Percentiles rank a stretch among this genome's conserved stretches.
Conservation (phyloP, 2,113 vertebrate species). For the Falco punctatus region DNA sequence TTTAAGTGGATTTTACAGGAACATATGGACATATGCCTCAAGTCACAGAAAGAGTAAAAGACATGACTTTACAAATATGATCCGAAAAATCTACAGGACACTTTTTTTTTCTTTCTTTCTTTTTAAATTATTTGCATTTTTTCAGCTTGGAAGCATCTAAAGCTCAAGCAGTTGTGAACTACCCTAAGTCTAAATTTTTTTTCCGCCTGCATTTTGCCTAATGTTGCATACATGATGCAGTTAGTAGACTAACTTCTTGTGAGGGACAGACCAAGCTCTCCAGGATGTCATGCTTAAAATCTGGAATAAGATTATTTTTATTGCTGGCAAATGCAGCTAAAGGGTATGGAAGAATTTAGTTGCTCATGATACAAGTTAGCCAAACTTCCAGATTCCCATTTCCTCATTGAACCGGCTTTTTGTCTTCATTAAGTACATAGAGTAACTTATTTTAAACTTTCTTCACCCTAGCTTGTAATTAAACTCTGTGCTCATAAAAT, state of each 20-base stretch:
- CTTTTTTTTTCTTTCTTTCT: neutral
- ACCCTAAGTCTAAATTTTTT: neutral
- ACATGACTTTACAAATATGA: neutral
- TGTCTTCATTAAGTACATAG: neutral
- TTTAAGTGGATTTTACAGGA: conserved; percentile 19
- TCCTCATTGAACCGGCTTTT: neutral
- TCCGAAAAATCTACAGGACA: neutral
- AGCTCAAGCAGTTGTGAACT: neutral
- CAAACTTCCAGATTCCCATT: conserved; percentile 17
- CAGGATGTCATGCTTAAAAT: conserved; percentile 47
- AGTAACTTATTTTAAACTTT: neutral
- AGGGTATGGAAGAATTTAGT: conserved; percentile 11
- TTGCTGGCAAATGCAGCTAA: conserved; percentile 56
- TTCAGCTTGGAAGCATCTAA: conserved; percentile 37
- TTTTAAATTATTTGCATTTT: neutral
- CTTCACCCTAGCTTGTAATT: conserved; percentile 15
- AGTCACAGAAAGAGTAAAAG: neutral
- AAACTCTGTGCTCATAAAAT: neutral
- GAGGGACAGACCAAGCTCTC: neutral
- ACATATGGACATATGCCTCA: accelerated
- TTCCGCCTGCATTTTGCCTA: neutral
- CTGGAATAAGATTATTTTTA: conserved; percentile 67
- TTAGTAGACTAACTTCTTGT: neutral
- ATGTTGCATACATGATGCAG: conserved; percentile 35
- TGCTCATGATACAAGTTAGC: conserved; percentile 34